These are phyloP conservation scores for Crotophaga sulcirostris DNA, from an alignment of 2,113 vertebrate species.

Conservation along the genomic window DNA sequence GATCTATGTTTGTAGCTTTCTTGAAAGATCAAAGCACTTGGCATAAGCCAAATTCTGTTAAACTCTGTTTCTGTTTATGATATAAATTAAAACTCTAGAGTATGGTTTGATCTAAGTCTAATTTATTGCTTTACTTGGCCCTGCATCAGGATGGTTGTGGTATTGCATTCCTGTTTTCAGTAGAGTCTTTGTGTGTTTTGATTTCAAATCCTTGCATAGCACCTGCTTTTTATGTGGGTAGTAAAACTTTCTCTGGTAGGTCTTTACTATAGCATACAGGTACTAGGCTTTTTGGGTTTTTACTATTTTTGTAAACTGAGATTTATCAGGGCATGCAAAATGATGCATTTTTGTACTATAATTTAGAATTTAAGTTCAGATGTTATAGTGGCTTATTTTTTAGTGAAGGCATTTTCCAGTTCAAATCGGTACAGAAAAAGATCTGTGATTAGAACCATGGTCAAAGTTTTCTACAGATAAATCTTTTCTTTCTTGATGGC, in stretches of 20 bases:
- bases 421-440: not conserved
- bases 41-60: conserved; percentile 7
- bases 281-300: not conserved
- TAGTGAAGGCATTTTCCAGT: not conserved
- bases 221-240: not conserved
- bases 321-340: not conserved
- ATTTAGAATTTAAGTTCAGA: not conserved
- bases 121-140: conserved; percentile 63
- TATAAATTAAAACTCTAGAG: conserved; percentile 51
- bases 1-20: not conserved
- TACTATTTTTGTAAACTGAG: not conserved
- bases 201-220: conserved; percentile 28
- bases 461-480: not conserved
- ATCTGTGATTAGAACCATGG: not conserved
- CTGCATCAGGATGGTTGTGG: conserved; percentile 29
- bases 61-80: conserved; percentile 29
- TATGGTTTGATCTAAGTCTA: conserved; percentile 39
- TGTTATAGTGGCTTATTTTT: not conserved
- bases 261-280: not conserved
- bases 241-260: not conserved
- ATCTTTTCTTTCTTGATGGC: not conserved
- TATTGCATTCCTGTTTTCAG: conserved; percentile 46
- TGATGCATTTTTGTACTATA: not conserved
- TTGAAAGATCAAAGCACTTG: conserved; percentile 19
- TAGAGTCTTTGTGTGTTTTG: conserved; percentile 23